Conservation (phyloP, 2,797 vertebrate genomes). For the Calcarius lapponicus region DNA sequence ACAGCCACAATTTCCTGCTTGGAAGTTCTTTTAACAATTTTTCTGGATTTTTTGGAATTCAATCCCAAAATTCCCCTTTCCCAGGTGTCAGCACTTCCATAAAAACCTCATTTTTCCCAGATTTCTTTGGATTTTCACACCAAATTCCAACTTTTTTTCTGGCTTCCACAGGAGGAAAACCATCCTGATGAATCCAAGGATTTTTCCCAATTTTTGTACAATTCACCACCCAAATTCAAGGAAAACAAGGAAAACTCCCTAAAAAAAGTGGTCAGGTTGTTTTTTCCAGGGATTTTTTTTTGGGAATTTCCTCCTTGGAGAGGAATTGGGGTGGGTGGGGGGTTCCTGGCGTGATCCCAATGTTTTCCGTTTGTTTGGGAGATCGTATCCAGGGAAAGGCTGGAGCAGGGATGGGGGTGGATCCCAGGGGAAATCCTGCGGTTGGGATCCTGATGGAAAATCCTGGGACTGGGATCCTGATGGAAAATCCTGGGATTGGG, state of each 20-base stretch:
- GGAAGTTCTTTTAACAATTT: not conserved
- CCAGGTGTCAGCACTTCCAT: not conserved
- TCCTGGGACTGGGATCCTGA: too few relatives aligned
- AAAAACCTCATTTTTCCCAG: not conserved
- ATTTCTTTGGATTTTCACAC: not conserved
- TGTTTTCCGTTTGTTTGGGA: not conserved
- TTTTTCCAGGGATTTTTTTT: not conserved
- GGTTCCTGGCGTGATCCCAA: not conserved
- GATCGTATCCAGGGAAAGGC: not conserved
- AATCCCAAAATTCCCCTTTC: not conserved
- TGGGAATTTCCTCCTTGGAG: not conserved
- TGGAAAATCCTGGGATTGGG: too few relatives aligned
- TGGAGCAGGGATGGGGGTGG: not conserved
- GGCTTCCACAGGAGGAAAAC: accelerated
- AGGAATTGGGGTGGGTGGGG: not conserved
- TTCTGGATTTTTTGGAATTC: not conserved
- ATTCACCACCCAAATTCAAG: accelerated
- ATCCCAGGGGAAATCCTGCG: not conserved
- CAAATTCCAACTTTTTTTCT: not conserved
- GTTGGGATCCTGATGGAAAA: not conserved
- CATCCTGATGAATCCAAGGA: not conserved
- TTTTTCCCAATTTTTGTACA: not conserved
- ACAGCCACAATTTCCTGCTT: not conserved
- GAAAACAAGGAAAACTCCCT: not conserved
- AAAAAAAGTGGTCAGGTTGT: not conserved